phyloP scores from a whole-genome alignment of 2,888 invertebrate species.

The Napeogenes inachia region DNA sequence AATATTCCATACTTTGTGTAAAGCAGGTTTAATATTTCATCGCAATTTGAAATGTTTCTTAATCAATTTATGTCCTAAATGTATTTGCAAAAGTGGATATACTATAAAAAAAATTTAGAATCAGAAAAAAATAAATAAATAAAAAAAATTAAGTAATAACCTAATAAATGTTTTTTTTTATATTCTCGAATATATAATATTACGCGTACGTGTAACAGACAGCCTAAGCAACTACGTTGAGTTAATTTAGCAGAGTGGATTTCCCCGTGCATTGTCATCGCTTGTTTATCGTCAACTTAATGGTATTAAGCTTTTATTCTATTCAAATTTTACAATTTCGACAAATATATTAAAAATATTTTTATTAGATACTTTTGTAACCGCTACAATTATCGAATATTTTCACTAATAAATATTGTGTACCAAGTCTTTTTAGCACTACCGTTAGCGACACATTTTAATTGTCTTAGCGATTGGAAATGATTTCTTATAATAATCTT shows the following conservation, averaged over 20 bases:
- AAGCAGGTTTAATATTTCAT: too few relatives aligned
- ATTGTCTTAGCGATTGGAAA: slow-evolving; percentile 25
- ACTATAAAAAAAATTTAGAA: too few relatives aligned
- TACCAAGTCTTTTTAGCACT: too few relatives aligned
- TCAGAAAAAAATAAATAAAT: too few relatives aligned
- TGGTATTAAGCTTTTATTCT: slow-evolving; percentile 73
- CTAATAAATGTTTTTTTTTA: neutral
- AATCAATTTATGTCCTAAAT: too few relatives aligned
- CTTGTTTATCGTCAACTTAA: slow-evolving; percentile 74
- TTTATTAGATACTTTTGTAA: neutral
- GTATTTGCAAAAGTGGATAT: too few relatives aligned
- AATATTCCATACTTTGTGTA: too few relatives aligned
- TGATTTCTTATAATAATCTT: slow-evolving; percentile 17
- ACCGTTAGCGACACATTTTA: slow-evolving; percentile 17
- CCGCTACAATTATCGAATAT: neutral
- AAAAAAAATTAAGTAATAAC: too few relatives aligned
- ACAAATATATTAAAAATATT: neutral
- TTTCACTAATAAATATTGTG: neutral
- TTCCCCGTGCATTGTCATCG: slow-evolving; percentile 69
- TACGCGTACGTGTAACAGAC: slow-evolving; percentile 40
- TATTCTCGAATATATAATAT: slow-evolving; percentile 3
- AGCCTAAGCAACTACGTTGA: slow-evolving; percentile 55
- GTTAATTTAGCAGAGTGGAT: slow-evolving; percentile 77
- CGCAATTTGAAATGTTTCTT: too few relatives aligned
- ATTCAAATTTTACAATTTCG: slow-evolving; percentile 17